Base-by-base conservation (phyloP, 2,797 vertebrate genomes). In the Enteromius unitaeniatus region DNA sequence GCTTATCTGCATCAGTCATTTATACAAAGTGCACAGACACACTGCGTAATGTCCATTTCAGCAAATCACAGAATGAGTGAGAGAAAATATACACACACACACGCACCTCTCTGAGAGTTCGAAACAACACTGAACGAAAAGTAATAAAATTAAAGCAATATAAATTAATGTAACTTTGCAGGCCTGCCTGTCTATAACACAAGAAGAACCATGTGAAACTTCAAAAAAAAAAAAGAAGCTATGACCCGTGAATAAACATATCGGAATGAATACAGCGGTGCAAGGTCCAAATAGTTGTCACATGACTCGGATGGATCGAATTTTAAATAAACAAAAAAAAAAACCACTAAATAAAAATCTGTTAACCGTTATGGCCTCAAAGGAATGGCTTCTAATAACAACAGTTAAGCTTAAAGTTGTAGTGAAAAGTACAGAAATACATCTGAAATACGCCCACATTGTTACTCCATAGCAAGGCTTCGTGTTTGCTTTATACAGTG, bases 141-240 rank as follows among this genome's bases (percentile, higher is more conserved):
- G 64, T 62, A 88, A 84, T 84, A 72, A 83, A 88, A 87, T 64
- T 80, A 79, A 86, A 88, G 80, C 85, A 85, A 90, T 90, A 94
- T 94, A 95, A 95, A 93, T 94, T 92, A 92, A 90, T 92, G 84
- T 84, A 90, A 88, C 88, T 93, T 87, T 93, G 92, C 95, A 95
- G 95, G 94, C 94, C 95, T 94, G 95, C 95, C 95, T 95, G 94
- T 92, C 86, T 81, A 93, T 90, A 94, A 90, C 93, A 91, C 89
- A 83, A 84, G 81, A 84, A 69, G 92, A 92, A 90, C 89, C 88
- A 90, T 91, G 69, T 92, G 42, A 80, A 86, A 34, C 70, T 81
- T 64, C 17, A 58, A 28, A 88, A 84, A 68, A 31, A 34, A 34
- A 7, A 85, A 88, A 78, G 8, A 88, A 81, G 23, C 45, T 78